Evolutionary conservation across 2,797 vertebrate species (phyloP).

Genomic region (Phataginus tetradactyla): DNA sequence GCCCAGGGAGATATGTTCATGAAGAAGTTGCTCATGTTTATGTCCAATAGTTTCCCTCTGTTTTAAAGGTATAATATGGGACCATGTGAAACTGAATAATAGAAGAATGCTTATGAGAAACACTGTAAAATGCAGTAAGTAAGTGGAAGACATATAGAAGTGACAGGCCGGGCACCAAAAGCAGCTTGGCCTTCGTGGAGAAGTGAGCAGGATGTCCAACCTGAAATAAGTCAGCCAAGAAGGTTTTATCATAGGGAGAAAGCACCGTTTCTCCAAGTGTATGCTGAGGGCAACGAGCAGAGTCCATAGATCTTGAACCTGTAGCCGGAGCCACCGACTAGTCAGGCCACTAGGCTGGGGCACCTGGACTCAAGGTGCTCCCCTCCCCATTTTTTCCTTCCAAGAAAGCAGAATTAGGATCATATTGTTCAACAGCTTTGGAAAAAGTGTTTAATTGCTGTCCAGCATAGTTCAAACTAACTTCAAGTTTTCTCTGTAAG

Average conservation of each 20-base stretch:
- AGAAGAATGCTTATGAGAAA: not conserved
- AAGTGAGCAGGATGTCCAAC: not conserved
- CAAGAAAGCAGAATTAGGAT: constrained; percentile 2
- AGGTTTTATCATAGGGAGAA: not conserved
- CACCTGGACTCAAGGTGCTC: not conserved
- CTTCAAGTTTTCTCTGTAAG: not conserved
- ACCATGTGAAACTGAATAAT: not conserved
- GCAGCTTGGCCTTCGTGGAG: not conserved
- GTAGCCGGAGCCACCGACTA: not conserved
- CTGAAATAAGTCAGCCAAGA: not conserved
- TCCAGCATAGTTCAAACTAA: not conserved
- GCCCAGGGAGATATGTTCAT: too few relatives aligned
- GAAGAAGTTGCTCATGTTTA: too few relatives aligned
- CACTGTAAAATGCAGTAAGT: not conserved
- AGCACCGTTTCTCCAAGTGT: not conserved
- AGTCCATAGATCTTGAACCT: not conserved
- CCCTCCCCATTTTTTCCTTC: not conserved
- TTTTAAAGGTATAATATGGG: not conserved
- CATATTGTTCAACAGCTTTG: not conserved
- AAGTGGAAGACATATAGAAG: not conserved
- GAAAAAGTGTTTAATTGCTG: not conserved
- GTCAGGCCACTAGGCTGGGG: not conserved
- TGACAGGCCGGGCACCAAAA: not conserved
- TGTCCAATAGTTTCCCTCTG: not conserved
- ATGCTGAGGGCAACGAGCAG: not conserved